Evolutionary conservation across 2,888 invertebrate species (phyloP).

Genomic region (Archips xylosteana): DNA sequence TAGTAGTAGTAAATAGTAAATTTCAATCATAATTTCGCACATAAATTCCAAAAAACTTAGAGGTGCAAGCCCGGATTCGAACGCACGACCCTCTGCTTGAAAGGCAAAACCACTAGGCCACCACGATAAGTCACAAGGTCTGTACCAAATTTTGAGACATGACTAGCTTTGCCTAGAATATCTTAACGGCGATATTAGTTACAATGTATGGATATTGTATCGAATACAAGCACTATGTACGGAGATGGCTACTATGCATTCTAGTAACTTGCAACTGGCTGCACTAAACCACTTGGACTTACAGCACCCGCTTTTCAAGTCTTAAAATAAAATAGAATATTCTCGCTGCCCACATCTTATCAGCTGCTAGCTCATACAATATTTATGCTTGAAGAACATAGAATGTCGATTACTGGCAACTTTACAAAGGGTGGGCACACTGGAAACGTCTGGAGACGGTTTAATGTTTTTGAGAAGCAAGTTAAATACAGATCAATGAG

Average conservation of each 20-base stretch:
- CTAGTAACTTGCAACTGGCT: slow-evolving; percentile 3
- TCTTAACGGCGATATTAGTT: background rate
- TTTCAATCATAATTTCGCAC: too few relatives aligned
- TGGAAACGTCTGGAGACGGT: slow-evolving; percentile 37
- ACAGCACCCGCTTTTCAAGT: slow-evolving; percentile 38
- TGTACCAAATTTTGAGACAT: too few relatives aligned
- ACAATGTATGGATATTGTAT: background rate
- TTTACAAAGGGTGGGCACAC: slow-evolving; percentile 41
- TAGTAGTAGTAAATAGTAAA: too few relatives aligned
- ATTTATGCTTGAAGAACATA: slow-evolving; percentile 75
- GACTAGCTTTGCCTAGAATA: background rate
- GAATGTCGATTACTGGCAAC: slow-evolving; percentile 72
- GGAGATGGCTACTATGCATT: background rate
- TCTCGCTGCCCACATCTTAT: slow-evolving; percentile 66
- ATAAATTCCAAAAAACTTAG: too few relatives aligned
- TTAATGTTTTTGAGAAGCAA: background rate
- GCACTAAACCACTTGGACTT: slow-evolving; percentile 7
- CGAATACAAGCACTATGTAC: too few relatives aligned
- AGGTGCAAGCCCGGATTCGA: too few relatives aligned
- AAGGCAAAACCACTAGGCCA: too few relatives aligned
- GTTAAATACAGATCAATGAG: background rate
- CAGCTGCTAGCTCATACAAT: slow-evolving; percentile 68
- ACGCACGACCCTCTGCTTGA: too few relatives aligned
- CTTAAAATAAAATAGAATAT: slow-evolving; percentile 66
- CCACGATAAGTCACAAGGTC: too few relatives aligned